Evolutionary conservation across 2,113 vertebrate genomes (phyloP), one percentile per base, ranked within the genome.

Genomic region (Aspiorhynchus laticeps): DNA sequence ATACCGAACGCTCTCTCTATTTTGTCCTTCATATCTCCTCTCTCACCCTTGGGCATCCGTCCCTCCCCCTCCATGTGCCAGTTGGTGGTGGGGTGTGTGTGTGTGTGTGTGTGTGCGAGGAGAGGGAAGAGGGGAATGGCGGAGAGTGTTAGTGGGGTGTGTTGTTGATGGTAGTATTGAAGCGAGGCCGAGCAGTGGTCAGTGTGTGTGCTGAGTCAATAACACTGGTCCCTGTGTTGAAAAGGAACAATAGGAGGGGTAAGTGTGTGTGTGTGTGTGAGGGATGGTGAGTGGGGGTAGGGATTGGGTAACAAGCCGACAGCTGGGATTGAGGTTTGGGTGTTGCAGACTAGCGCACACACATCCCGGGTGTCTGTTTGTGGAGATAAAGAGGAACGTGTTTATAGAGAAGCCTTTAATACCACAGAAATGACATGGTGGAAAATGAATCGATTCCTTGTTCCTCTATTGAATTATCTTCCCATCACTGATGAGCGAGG

Each of bases 131-230:
- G 77, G 56, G 80, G 17, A 31, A 77, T 71, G 81, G 83, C 31
- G 71, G 82, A 46, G 43, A 76, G 78, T 59, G 83, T 79, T 75
- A 84, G 67, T 59, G 41, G 53, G 80, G 83, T 69, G 90, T 61
- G 83, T 79, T 87, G 79, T 26, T 84, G 77, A 89, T 87, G 86
- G 83, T 61, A 24, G 53, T 76, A 61, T 43, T 87, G 53, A 80
- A 79, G 53, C 75, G 43, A 12, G 51, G 33, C 77, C 81, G 80
- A 51, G 81, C 88, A 73, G 85, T 85, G 82, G 84, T 83, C 84
- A 90, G 85, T 90, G 87, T 90, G 87, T 88, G 84, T 88, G 84
- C 88, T 89, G 88, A 89, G 90, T 88, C 87, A 90, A 87, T 87
- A 90, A 91, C 89, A 89, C 87, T 89, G 87, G 85, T 67, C 87